Percentiles rank a stretch among this genome's conserved stretches.
phyloP scores from a whole-genome alignment of 2,113 vertebrate genomes.

The Marcusenius ussheri region DNA sequence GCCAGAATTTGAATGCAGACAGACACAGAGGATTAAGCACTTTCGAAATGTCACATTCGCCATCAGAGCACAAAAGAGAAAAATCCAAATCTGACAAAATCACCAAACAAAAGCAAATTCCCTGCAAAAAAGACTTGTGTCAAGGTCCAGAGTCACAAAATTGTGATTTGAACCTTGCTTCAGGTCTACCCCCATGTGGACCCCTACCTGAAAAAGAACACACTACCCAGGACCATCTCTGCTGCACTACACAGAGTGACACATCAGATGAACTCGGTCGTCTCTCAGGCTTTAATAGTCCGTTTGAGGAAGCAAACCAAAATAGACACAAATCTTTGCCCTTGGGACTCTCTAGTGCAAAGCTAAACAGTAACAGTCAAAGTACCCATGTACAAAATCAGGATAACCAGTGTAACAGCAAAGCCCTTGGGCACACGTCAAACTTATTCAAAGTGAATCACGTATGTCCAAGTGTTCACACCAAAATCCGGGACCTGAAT shows the following conservation, averaged over 20 bases:
- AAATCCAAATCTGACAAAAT: neutral
- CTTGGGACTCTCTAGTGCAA: fast-evolving
- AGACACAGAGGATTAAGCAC: neutral
- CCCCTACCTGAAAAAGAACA: neutral
- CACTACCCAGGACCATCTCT: neutral
- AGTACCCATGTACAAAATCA: neutral
- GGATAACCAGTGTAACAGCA: neutral
- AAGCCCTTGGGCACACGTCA: neutral
- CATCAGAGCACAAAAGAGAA: neutral
- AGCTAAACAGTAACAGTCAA: neutral
- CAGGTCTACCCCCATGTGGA: neutral
- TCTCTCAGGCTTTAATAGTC: fast-evolving
- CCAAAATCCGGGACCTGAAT: slow-evolving; percentile 35
- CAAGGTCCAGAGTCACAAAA: neutral
- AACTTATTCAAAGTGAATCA: neutral
- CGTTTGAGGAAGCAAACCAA: neutral
- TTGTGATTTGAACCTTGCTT: neutral
- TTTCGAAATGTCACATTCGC: neutral
- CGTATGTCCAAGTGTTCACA: slow-evolving; percentile 34
- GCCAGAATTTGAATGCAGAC: neutral
- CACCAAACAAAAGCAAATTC: neutral
- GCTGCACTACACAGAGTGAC: neutral
- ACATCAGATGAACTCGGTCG: neutral
- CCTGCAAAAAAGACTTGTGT: neutral
- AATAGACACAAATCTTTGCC: slow-evolving; percentile 11